These are phyloP conservation scores for Odontocerum albicorne DNA, from an alignment of 2,888 invertebrate species.

Conservation along the genomic window DNA sequence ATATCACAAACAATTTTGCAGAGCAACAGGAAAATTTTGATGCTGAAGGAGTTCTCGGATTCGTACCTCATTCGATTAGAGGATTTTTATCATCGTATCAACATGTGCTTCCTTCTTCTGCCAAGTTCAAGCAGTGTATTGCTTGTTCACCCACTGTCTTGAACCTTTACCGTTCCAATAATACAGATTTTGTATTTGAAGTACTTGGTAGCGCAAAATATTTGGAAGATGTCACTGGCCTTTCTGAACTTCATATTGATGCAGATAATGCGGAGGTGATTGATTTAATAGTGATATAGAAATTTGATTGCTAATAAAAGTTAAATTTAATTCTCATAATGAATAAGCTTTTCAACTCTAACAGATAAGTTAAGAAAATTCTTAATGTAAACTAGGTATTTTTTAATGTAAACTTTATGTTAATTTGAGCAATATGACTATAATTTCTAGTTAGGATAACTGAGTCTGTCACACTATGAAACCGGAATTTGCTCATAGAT, in stretches of 20 bases:
- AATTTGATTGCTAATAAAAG: conserved; percentile 1
- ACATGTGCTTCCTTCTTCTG: conserved; percentile 81
- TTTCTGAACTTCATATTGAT: conserved; percentile 64
- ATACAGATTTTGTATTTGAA: conserved; percentile 72
- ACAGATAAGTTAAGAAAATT: too few relatives aligned
- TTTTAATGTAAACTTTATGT: too few relatives aligned
- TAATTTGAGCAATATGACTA: too few relatives aligned
- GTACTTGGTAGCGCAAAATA: conserved; percentile 80
- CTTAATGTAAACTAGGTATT: too few relatives aligned
- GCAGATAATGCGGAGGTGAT: conserved; percentile 63
- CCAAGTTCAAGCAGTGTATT: conserved; percentile 86
- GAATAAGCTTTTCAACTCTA: too few relatives aligned
- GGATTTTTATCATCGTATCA: conserved; percentile 86
- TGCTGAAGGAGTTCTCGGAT: conserved; percentile 71
- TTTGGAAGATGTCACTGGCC: conserved; percentile 84
- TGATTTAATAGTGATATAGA: too few relatives aligned
- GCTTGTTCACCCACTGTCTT: conserved; percentile 76
- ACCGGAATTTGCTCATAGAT: too few relatives aligned
- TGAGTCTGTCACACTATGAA: too few relatives aligned
- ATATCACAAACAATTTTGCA: conserved; percentile 48
- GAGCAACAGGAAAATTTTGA: conserved; percentile 43
- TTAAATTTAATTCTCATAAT: conserved; percentile 3
- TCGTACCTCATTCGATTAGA: conserved; percentile 90
- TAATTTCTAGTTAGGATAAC: too few relatives aligned
- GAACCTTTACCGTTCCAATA: conserved; percentile 50